phyloP scores from a whole-genome alignment of 2,888 invertebrate genomes.

The Rhamphomyia laevipes region DNA sequence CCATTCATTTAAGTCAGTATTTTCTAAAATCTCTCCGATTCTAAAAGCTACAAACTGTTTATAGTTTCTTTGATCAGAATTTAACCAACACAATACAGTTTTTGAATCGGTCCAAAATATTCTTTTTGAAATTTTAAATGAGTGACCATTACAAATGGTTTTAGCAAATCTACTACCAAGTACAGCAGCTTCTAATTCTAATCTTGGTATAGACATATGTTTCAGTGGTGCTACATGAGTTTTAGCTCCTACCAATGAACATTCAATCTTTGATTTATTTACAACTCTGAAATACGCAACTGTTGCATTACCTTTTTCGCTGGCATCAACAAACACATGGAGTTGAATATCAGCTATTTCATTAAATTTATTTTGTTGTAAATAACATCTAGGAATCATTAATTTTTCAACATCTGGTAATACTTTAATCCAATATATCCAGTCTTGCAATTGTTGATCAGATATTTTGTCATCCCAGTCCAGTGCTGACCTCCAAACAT shows the following conservation, averaged over 20 bases:
- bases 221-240: conserved; percentile 18
- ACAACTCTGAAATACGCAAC: conserved; percentile 16
- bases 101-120: conserved; percentile 21
- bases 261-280: conserved; percentile 6
- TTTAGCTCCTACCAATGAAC: conserved; percentile 14
- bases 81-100: conserved; percentile 18
- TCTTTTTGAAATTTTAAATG: conserved; percentile 7
- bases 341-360: conserved; percentile 4
- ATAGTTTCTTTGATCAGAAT: conserved; percentile 17
- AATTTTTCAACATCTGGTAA: conserved; percentile 15
- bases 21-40: conserved; percentile 14
- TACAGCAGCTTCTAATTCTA: conserved; percentile 17
- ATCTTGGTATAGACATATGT: conserved; percentile 15
- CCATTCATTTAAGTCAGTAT: too few species aligned
- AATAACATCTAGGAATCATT: conserved; percentile 16
- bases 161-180: conserved; percentile 14
- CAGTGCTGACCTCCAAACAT: conserved; percentile 7
- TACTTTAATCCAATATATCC: conserved; percentile 14
- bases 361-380: background rate
- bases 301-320: conserved; percentile 16
- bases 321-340: conserved; percentile 16
- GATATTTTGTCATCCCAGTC: conserved; percentile 10
- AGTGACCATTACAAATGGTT: conserved; percentile 6
- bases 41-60: conserved; percentile 13
- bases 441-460: conserved; percentile 13